A percentile compares a stretch with the other conserved stretches of the same genome.
Evolutionary conservation across 2,888 invertebrate genomes (phyloP).

Genomic region (Tuta absoluta): DNA sequence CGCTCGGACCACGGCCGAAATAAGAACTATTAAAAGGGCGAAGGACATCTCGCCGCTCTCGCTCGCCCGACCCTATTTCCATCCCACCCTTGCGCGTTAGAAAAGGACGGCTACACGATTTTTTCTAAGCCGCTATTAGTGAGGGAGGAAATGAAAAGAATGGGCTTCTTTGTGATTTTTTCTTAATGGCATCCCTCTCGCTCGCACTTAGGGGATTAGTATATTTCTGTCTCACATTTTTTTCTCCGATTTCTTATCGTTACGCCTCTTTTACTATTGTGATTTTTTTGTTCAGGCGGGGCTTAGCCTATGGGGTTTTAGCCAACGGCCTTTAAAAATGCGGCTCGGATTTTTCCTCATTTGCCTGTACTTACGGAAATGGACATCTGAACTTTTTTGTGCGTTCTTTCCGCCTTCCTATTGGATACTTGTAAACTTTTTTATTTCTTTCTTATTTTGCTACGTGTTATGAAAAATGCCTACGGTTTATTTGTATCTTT

Average conservation of each 20-base stretch:
- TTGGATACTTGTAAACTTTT: conserved; percentile 25
- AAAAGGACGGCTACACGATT: conserved; percentile 73
- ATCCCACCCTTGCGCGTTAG: conserved; percentile 66
- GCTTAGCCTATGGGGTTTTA: conserved; percentile 71
- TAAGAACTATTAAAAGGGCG: conserved; percentile 77
- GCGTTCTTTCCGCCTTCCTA: conserved; percentile 25
- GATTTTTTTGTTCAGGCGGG: conserved; percentile 75
- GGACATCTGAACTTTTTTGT: conserved; percentile 27
- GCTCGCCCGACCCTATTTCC: conserved; percentile 67
- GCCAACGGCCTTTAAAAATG: conserved; percentile 62
- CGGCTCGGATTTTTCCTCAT: conserved; percentile 59
- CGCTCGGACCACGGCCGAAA: conserved; percentile 72
- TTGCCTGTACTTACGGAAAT: conserved; percentile 58
- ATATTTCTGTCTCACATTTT: conserved; percentile 56
- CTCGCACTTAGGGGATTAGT: conserved; percentile 53
- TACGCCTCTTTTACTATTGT: conserved; percentile 74
- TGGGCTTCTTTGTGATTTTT: conserved; percentile 79
- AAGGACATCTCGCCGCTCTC: conserved; percentile 70
- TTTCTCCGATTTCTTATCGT: conserved; percentile 72
- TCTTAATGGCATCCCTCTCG: conserved; percentile 68
- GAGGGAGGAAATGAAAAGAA: conserved; percentile 80
- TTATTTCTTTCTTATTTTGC: conserved; percentile 37
- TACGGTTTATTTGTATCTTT: conserved; percentile 15
- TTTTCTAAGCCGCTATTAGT: conserved; percentile 79
- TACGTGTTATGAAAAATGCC: conserved; percentile 19